phyloP scores from a whole-genome alignment of 2,113 vertebrate genomes.

The Boulengeromyrus knoepffleri region DNA sequence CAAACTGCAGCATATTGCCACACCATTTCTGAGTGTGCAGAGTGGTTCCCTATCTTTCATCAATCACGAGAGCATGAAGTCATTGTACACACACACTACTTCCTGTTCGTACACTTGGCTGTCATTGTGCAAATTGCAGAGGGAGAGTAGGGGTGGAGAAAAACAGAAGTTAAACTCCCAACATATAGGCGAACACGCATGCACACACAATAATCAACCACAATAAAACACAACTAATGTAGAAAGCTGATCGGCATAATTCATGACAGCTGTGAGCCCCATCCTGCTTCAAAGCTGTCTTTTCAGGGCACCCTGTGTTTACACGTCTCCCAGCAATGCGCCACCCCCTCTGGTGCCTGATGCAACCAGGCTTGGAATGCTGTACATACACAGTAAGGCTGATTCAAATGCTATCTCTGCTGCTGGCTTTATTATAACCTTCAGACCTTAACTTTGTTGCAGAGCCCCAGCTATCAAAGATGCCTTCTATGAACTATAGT shows the following conservation, averaged over 20 bases:
- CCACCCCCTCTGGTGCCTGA: slow-evolving; percentile 6
- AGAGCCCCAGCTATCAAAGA: not conserved
- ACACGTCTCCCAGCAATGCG: slow-evolving; percentile 12
- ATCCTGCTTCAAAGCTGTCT: slow-evolving; percentile 7
- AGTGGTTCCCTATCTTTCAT: not conserved
- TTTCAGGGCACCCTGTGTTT: not conserved
- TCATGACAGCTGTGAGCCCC: not conserved
- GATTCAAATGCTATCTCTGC: not conserved
- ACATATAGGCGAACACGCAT: not conserved
- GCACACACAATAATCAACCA: not conserved
- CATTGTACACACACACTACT: slow-evolving; percentile 4
- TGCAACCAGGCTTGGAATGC: slow-evolving; percentile 12
- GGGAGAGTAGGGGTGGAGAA: not conserved
- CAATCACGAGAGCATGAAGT: slow-evolving; percentile 12
- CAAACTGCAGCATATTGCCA: not conserved
- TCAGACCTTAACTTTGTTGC: not conserved
- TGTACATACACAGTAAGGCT: slow-evolving; percentile 14
- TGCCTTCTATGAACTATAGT: not conserved
- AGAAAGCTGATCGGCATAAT: not conserved
- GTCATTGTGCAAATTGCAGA: not conserved
- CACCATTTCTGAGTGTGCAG: not conserved
- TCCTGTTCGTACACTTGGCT: slow-evolving; percentile 9
- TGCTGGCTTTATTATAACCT: not conserved
- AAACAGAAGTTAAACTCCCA: not conserved
- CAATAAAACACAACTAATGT: not conserved